These are phyloP conservation scores for Siphlonurus alternatus DNA, from an alignment of 2,888 invertebrate genomes.

Conservation along the genomic window DNA sequence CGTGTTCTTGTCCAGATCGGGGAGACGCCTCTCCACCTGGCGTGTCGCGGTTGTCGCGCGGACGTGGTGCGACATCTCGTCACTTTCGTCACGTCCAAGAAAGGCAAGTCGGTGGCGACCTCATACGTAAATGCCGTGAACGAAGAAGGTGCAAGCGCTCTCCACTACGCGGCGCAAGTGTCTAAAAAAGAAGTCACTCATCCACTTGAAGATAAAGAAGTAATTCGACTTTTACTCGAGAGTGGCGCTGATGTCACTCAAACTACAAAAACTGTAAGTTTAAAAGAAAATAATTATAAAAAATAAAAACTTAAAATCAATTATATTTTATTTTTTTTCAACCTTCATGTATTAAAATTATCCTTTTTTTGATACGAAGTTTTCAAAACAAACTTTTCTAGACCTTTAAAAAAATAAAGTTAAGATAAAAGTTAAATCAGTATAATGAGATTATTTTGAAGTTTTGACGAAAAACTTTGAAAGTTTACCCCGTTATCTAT, in stretches of 20 bases:
- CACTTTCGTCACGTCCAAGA: slow-evolving; percentile 57
- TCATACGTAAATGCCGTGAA: slow-evolving; percentile 75
- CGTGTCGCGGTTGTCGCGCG: slow-evolving; percentile 69
- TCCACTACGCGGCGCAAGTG: slow-evolving; percentile 89
- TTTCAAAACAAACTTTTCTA: neutral
- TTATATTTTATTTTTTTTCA: no score
- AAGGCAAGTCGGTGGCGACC: slow-evolving; percentile 61
- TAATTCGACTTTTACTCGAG: slow-evolving; percentile 75
- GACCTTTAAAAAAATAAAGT: no score
- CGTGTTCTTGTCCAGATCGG: slow-evolving; percentile 47
- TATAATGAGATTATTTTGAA: no score
- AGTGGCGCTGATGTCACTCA: slow-evolving; percentile 80
- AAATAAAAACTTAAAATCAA: neutral
- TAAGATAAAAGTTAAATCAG: no score
- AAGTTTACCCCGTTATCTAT: no score
- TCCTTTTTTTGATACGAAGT: neutral
- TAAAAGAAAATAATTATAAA: neutral
- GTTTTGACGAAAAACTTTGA: no score
- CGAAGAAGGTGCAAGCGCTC: slow-evolving; percentile 81
- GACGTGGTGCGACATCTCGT: slow-evolving; percentile 78
- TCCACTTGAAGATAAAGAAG: slow-evolving; percentile 58
- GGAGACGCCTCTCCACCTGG: slow-evolving; percentile 91
- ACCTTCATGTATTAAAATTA: neutral
- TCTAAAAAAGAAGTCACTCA: slow-evolving; percentile 59
- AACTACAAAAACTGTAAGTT: slow-evolving; percentile 47